These are phyloP conservation scores for Cerceris ruficornis DNA, from an alignment of 2,888 invertebrate genomes.

Conservation along the genomic window DNA sequence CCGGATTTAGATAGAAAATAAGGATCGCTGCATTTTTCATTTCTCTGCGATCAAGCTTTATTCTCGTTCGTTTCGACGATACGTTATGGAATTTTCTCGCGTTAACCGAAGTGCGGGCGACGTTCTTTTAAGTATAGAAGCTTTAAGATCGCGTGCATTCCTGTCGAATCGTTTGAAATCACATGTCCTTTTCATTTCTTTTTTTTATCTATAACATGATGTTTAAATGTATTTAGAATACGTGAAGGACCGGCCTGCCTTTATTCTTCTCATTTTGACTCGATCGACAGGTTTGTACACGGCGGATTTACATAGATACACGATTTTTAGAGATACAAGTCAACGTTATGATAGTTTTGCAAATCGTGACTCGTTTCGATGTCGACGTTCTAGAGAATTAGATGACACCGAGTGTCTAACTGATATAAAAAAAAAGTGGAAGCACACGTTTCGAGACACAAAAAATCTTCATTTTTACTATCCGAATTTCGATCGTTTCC, in stretches of 20 bases:
- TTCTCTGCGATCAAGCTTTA: neutral
- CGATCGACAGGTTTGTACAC: conserved; percentile 36
- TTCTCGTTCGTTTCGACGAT: neutral
- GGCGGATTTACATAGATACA: conserved; percentile 7
- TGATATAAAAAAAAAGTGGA: neutral
- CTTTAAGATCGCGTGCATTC: conserved; percentile 23
- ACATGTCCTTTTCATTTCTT: conserved; percentile 8
- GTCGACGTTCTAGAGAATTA: neutral
- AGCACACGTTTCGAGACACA: conserved; percentile 27
- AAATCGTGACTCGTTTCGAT: neutral
- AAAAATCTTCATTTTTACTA: conserved; percentile 13
- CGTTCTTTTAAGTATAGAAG: neutral
- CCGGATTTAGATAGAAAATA: neutral
- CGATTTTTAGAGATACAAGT: neutral
- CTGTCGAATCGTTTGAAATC: conserved; percentile 29
- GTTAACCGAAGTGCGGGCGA: neutral
- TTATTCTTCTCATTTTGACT: conserved; percentile 16
- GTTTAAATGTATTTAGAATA: neutral
- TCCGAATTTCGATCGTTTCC: conserved; percentile 20
- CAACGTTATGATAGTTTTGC: neutral
- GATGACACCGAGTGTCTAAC: neutral
- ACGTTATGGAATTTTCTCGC: conserved; percentile 1
- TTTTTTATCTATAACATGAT: neutral
- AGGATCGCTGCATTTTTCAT: conserved; percentile 48
- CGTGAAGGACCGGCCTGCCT: conserved; percentile 30